Evolutionary conservation across 2,888 invertebrate species (phyloP).

Genomic region (Mimumesa dahlbomi): DNA sequence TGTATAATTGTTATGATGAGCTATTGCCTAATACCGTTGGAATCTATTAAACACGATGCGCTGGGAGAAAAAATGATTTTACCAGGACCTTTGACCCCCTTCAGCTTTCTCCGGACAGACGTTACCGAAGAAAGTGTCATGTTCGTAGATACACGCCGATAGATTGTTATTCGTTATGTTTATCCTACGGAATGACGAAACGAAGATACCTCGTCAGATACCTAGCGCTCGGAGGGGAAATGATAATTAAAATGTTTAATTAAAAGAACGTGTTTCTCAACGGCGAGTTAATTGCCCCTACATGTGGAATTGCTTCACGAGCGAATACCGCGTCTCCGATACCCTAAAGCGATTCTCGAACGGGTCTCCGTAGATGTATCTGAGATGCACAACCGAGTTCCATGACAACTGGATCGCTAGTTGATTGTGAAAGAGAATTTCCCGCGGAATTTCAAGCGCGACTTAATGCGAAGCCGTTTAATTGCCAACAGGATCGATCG

Average conservation of each 20-base stretch:
- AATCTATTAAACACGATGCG: too few species aligned
- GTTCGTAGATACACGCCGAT: constrained; percentile 36
- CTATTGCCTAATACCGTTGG: too few species aligned
- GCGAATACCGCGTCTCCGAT: constrained; percentile 10
- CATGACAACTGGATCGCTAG: constrained; percentile 8
- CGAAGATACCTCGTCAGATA: too few species aligned
- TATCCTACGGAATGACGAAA: too few species aligned
- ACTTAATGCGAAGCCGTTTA: too few species aligned
- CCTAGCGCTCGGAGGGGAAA: not conserved
- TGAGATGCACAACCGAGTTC: not conserved
- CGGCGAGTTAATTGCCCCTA: not conserved
- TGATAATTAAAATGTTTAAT: constrained; percentile 6
- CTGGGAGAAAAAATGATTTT: constrained; percentile 65
- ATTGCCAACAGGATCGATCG: too few species aligned
- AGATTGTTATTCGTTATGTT: not conserved
- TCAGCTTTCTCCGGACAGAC: constrained; percentile 69
- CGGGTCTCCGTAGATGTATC: constrained; percentile 6
- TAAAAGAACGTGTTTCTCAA: constrained; percentile 13
- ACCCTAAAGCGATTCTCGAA: constrained; percentile 5
- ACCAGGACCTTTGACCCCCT: constrained; percentile 73
- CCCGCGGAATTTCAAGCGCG: too few species aligned
- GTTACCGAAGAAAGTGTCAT: constrained; percentile 40
- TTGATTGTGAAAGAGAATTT: too few species aligned
- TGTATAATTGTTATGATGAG: too few species aligned
- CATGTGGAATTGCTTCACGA: constrained; percentile 2